Evolutionary conservation across 2,113 vertebrate species (phyloP).

Genomic region (Etheostoma spectabile): DNA sequence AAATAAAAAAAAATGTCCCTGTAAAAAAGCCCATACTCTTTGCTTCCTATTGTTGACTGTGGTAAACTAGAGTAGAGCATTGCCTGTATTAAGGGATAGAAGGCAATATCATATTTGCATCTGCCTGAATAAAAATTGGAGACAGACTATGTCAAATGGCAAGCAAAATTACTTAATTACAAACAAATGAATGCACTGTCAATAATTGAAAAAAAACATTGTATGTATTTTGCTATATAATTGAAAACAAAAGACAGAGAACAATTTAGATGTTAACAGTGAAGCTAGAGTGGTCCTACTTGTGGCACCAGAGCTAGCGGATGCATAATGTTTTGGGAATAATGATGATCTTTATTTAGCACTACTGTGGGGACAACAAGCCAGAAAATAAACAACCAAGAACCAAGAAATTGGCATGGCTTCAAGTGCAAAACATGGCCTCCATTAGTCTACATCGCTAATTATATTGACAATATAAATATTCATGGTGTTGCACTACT

Average conservation of each 20-base stretch:
- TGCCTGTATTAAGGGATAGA: conserved; percentile 40
- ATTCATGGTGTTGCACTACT: conserved; percentile 82
- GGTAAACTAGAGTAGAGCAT: conserved; percentile 40
- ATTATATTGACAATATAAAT: conserved; percentile 88
- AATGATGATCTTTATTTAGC: conserved; percentile 83
- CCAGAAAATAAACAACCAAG: conserved; percentile 81
- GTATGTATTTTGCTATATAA: conserved; percentile 50
- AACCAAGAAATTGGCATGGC: conserved; percentile 77
- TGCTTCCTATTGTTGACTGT: neutral
- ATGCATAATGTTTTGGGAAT: conserved; percentile 75
- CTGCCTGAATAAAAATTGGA: conserved; percentile 41
- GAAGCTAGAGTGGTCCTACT: conserved; percentile 66
- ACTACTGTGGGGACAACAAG: conserved; percentile 76
- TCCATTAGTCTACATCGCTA: conserved; percentile 84
- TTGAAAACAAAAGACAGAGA: conserved; percentile 31
- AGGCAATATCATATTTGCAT: conserved; percentile 44
- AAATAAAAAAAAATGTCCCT: neutral
- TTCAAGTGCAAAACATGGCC: conserved; percentile 83
- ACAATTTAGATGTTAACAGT: conserved; percentile 64
- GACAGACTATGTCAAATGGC: conserved; percentile 59
- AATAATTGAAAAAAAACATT: conserved; percentile 28
- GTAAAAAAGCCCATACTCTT: neutral
- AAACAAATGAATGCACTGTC: conserved; percentile 60
- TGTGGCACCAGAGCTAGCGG: conserved; percentile 36
- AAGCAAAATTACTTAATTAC: conserved; percentile 60